Evolutionary conservation across 2,888 invertebrate species (phyloP).

Genomic region (Caenorhabditis afra): DNA sequence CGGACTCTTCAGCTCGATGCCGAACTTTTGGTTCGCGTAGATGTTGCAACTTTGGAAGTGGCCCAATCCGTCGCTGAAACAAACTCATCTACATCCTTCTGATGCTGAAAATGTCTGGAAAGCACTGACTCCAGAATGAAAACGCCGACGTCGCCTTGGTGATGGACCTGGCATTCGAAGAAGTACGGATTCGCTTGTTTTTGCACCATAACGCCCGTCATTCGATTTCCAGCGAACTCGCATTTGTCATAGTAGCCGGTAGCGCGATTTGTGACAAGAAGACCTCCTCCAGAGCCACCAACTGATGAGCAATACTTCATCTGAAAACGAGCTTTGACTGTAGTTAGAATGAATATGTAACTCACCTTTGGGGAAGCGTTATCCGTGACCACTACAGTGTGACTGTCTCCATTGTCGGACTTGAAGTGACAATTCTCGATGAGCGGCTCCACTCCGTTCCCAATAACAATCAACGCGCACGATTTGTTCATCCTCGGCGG

Average conservation of each 20-base stretch:
- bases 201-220: constrained; percentile 96
- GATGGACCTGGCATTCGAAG: constrained; percentile 79
- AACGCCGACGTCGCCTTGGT: constrained; percentile 80
- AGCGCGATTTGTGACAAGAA: constrained; percentile 97
- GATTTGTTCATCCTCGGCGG: not conserved
- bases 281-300: constrained; percentile 98
- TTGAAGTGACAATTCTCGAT: constrained; percentile 97
- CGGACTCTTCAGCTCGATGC: constrained; percentile 98
- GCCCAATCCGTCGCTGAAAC: constrained; percentile 83
- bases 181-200: constrained; percentile 90
- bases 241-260: constrained; percentile 90
- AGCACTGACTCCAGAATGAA: constrained; percentile 80
- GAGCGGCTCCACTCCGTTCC: constrained; percentile 92
- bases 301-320: constrained; percentile 92
- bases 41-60: constrained; percentile 99
- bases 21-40: constrained; percentile 98
- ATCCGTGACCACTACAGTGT: constrained; percentile 98
- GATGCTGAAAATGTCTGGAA: no score
- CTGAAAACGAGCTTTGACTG: no score
- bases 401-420: constrained; percentile 95
- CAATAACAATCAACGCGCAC: constrained; percentile 84
- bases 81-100: no score
- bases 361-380: constrained; percentile 91
- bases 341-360: no score
- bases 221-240: constrained; percentile 93